These are phyloP conservation scores for Cantharis rufa DNA, from an alignment of 2,888 invertebrate genomes.

Conservation along the genomic window DNA sequence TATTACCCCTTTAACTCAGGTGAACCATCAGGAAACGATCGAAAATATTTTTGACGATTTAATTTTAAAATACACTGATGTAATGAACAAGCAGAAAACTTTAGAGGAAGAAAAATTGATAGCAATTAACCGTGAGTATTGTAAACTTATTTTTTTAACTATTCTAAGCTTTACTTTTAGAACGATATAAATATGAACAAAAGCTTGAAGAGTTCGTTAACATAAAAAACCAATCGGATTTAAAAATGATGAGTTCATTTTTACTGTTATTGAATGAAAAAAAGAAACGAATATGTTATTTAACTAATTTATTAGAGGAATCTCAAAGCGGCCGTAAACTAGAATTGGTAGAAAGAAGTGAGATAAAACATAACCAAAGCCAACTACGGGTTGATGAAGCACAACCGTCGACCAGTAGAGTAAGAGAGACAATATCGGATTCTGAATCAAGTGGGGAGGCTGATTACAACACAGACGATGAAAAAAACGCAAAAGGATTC, in stretches of 20 bases:
- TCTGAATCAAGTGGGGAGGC: slow-evolving; percentile 35
- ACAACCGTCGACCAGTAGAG: slow-evolving; percentile 28
- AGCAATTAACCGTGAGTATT: slow-evolving; percentile 23
- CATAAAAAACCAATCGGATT: slow-evolving; percentile 36
- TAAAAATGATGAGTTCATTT: slow-evolving; percentile 46
- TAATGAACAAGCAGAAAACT: slow-evolving; percentile 2
- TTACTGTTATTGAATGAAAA: slow-evolving; percentile 49
- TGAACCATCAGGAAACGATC: slow-evolving; percentile 29
- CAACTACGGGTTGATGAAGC: slow-evolving; percentile 10
- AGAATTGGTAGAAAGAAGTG: background rate
- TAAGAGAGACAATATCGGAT: slow-evolving; percentile 29
- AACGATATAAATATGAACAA: slow-evolving; percentile 24
- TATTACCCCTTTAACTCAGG: slow-evolving; percentile 31
- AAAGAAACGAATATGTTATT: slow-evolving; percentile 48
- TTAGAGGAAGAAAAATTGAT: slow-evolving; percentile 16
- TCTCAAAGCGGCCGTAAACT: slow-evolving; percentile 32
- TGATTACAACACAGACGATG: slow-evolving; percentile 36
- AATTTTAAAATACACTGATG: slow-evolving; percentile 11
- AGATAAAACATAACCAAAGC: background rate
- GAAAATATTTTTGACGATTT: slow-evolving; percentile 33
- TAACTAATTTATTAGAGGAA: slow-evolving; percentile 47
- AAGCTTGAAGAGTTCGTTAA: slow-evolving; percentile 30
- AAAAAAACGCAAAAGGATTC: slow-evolving; percentile 1
- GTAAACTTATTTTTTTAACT: background rate
- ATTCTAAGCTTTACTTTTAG: slow-evolving; percentile 15